Base-by-base conservation (phyloP, 2,797 vertebrate species). In the Pseudotriccus pelzelni region DNA sequence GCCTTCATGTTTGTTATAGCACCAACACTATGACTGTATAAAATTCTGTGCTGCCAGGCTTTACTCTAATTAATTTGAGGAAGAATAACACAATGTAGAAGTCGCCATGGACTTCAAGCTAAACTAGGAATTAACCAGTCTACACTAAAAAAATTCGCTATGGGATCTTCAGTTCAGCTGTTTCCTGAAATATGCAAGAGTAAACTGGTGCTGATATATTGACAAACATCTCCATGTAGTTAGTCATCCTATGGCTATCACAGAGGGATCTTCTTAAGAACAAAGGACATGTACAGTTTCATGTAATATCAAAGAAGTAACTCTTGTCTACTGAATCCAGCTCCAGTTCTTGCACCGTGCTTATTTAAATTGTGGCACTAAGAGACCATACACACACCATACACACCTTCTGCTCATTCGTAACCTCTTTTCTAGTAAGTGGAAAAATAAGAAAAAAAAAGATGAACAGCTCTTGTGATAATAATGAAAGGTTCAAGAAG, bases 301-400 rank as follows among this genome's bases (percentile, higher is more conserved):
- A 58, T 30, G 14, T 6, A 66, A 41, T 52, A 58, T 36, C 15
- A 34, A 89, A 83, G 20, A 63, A 90, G 73, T 67, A 3, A 39
- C 12, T 6, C 1, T 46, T 30, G 7, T 23, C 17, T 69, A 8
- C 50, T 12, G 22, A 82, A 60, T 27, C 11, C 21, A 77, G 6
- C 12, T 63, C 14, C 23, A 49, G 23, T 34, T 90, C 46, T 78
- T 80, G n/a, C 10, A 36, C 6, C 3, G 3, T 28, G 4, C 0
- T 49, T 81, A 50, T 80, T 62, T 9, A 19, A 44, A 46, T 70
- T 52, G 9, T 32, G 9, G 3, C 17, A 15, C 14, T 64, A 50
- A 39, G 34, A 0, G 1, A 34, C 5, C 17, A 16, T 21, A 41
- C 1, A 8, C 17, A 50, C 6, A 56, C n/a, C n/a, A n/a, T n/a